These are phyloP conservation scores for Cyrtonyx montezumae DNA, from an alignment of 2,113 vertebrate genomes.

Conservation along the genomic window DNA sequence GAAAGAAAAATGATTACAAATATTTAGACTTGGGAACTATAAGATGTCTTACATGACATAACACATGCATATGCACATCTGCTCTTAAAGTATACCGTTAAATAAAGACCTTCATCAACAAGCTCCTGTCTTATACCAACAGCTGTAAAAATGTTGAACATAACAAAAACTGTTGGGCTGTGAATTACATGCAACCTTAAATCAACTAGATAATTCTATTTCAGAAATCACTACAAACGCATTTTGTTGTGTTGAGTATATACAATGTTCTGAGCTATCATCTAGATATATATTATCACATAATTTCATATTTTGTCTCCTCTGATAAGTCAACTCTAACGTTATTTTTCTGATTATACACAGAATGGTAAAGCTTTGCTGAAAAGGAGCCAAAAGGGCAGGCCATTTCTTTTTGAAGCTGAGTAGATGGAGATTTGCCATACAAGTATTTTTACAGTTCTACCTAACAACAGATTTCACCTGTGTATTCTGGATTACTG, in stretches of 20 bases:
- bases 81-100: neutral
- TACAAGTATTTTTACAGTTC: neutral
- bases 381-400: neutral
- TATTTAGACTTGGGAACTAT: neutral
- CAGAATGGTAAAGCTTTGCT: neutral
- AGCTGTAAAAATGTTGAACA: neutral
- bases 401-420: neutral
- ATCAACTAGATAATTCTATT: neutral
- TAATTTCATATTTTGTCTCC: neutral
- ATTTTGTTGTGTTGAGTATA: neutral
- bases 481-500: neutral
- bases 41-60: neutral
- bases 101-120: neutral
- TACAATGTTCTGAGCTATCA: neutral
- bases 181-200: neutral
- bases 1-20: neutral
- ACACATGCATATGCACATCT: fast-evolving
- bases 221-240: neutral
- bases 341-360: neutral
- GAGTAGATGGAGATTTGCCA: neutral
- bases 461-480: neutral
- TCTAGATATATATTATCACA: neutral
- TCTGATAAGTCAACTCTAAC: neutral
- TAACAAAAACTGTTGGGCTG: neutral
- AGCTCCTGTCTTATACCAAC: neutral